Percentiles rank a stretch among this genome's conserved stretches.
These are phyloP conservation scores for Ips typographus DNA, from an alignment of 1,140 invertebrate genomes.

Conservation along the genomic window DNA sequence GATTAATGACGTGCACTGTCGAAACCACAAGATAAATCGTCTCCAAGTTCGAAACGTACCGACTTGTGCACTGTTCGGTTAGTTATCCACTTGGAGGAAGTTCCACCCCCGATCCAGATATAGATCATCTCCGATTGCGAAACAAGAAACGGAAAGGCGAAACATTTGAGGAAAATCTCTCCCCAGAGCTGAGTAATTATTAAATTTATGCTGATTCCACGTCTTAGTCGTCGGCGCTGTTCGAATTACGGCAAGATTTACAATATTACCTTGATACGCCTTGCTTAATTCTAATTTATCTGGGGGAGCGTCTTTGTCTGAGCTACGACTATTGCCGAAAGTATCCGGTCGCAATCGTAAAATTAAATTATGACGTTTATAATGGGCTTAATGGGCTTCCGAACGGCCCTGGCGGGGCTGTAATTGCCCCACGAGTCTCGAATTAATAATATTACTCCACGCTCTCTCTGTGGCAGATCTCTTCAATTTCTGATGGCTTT, in stretches of 20 bases:
- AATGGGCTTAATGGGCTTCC: constrained; percentile 38
- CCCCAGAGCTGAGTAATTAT: constrained; percentile 51
- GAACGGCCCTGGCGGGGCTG: constrained; percentile 22
- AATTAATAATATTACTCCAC: constrained; percentile 23
- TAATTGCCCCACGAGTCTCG: constrained; percentile 24
- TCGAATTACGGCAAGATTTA: constrained; percentile 55
- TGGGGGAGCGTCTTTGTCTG: constrained; percentile 45
- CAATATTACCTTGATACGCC: constrained; percentile 54
- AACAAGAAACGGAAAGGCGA: constrained; percentile 3
- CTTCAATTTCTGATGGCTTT: constrained; percentile 1
- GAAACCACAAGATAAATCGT: constrained; percentile 43
- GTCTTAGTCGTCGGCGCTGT: constrained; percentile 52
- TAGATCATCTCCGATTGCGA: constrained; percentile 11
- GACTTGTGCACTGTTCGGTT: neutral
- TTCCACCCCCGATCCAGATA: neutral
- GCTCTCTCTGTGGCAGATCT: constrained; percentile 5
- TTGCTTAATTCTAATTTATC: constrained; percentile 54
- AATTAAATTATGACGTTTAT: constrained; percentile 50
- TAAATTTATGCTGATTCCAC: constrained; percentile 57
- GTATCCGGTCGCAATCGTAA: constrained; percentile 49
- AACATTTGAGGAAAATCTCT: constrained; percentile 40
- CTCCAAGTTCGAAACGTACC: constrained; percentile 4
- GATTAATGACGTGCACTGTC: constrained; percentile 43
- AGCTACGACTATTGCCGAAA: constrained; percentile 48
- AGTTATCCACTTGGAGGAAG: neutral